A percentile compares a stretch with the other conserved stretches of the same genome.
Conservation (phyloP, 2,797 vertebrate genomes). For the Limosa lapponica region DNA sequence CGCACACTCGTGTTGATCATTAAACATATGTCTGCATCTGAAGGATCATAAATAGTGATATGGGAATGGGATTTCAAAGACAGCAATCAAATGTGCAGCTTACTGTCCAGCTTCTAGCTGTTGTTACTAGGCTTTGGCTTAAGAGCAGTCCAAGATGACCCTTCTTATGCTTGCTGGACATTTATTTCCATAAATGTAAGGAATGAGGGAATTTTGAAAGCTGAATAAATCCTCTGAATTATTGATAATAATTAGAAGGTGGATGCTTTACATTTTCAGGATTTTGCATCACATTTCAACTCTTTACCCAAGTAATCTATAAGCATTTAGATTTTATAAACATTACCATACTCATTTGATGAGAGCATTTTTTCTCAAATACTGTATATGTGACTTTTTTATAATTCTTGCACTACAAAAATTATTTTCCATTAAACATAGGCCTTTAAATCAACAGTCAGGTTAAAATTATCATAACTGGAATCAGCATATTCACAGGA, state of each 20-base stretch:
- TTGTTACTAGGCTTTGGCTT: not conserved
- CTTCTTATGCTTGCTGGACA: not conserved
- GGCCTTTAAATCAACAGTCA: not conserved
- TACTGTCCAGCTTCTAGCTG: not conserved
- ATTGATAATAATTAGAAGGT: not conserved
- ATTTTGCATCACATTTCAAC: not conserved
- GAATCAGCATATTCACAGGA: not conserved
- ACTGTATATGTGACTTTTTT: not conserved
- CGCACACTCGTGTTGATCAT: not conserved
- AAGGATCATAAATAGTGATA: not conserved
- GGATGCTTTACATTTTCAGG: constrained; percentile 3
- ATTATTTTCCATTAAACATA: not conserved
- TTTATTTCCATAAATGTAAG: not conserved
- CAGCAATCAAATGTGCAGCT: not conserved
- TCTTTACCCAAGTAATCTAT: not conserved
- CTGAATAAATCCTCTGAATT: not conserved
- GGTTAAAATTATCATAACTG: not conserved
- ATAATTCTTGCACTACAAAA: not conserved
- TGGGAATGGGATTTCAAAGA: not conserved
- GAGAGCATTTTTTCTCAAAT: not conserved
- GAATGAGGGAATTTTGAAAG: constrained; percentile 27
- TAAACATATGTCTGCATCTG: not conserved
- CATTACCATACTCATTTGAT: not conserved
- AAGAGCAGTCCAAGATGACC: not conserved
- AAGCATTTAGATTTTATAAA: not conserved